These are phyloP conservation scores for Hypomesus transpacificus DNA, from an alignment of 2,113 vertebrate genomes.

Conservation along the genomic window DNA sequence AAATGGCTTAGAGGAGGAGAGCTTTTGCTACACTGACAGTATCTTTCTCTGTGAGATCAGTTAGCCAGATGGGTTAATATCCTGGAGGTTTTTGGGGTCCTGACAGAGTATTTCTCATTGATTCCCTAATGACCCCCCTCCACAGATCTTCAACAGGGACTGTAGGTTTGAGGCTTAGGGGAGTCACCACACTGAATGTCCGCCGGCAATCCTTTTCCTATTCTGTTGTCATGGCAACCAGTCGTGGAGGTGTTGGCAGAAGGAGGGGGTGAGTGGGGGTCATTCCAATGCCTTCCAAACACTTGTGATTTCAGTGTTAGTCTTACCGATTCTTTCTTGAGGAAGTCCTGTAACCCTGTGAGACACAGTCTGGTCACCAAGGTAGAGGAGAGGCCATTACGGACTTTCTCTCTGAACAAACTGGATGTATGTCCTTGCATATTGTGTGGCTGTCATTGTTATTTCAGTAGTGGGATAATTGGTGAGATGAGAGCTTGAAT, in stretches of 20 bases:
- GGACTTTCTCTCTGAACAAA: background rate
- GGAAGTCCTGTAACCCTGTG: background rate
- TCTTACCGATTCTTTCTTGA: background rate
- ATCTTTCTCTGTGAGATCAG: background rate
- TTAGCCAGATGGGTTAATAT: conserved; percentile 1
- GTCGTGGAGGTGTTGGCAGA: conserved; percentile 1
- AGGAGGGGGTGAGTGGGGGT: conserved; percentile 19
- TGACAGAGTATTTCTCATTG: conserved; percentile 27
- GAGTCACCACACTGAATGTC: conserved; percentile 35
- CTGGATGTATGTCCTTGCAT: background rate
- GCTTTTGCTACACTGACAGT: too few relatives aligned
- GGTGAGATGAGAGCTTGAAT: background rate
- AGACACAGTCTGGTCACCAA: too few relatives aligned
- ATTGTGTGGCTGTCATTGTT: background rate
- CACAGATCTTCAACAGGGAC: conserved; percentile 32
- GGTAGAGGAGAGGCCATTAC: too few relatives aligned
- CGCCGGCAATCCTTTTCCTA: conserved; percentile 28
- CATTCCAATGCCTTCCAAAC: conserved; percentile 8
- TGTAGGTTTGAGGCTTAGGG: conserved; percentile 15
- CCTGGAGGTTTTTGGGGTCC: background rate
- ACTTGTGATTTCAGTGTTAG: conserved; percentile 6
- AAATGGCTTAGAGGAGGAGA: too few relatives aligned
- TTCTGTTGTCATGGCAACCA: conserved; percentile 59
- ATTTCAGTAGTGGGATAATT: background rate
- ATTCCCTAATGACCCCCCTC: conserved; percentile 24